phyloP scores from a whole-genome alignment of 2,797 vertebrate species.

The Phoxinus dragarum region DNA sequence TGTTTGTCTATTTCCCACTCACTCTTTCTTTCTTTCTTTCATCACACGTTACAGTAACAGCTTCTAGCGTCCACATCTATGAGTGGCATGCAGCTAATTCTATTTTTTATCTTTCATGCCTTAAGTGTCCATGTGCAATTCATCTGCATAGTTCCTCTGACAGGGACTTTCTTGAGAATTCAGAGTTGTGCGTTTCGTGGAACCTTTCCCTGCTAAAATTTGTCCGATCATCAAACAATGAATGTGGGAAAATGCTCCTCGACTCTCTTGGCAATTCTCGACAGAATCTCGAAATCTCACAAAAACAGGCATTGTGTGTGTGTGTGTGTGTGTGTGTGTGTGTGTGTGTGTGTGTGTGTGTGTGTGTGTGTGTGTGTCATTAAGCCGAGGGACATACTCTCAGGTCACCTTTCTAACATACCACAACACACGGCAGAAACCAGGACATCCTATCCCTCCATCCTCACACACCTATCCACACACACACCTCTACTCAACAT shows the following conservation, averaged over 20 bases:
- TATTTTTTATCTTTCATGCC: conserved; percentile 3
- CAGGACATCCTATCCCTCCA: conserved; percentile 55
- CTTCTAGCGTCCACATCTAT: conserved; percentile 54
- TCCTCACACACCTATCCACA: conserved; percentile 26
- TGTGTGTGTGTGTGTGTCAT: conserved; percentile 48
- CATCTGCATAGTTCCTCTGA: background rate
- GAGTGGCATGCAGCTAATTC: conserved; percentile 22
- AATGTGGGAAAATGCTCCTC: conserved; percentile 16
- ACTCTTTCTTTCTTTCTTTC: background rate
- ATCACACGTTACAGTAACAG: conserved; percentile 34
- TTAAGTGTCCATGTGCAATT: conserved; percentile 7
- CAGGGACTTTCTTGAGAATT: conserved; percentile 18
- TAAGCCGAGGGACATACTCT: conserved; percentile 51
- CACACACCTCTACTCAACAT: conserved; percentile 59
- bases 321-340: conserved; percentile 58
- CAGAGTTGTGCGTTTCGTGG: background rate
- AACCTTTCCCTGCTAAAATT: conserved; percentile 21
- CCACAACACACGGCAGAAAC: conserved; percentile 44
- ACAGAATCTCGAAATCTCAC: background rate
- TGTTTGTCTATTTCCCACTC: conserved; percentile 45
- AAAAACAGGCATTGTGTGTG: conserved; percentile 47
- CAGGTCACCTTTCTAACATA: conserved; percentile 37
- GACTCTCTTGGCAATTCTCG: conserved; percentile 12
- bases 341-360: conserved; percentile 57
- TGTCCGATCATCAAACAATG: conserved; percentile 25